Base-by-base conservation (phyloP, 2,113 vertebrate species). In the Melanocharis versteri region DNA sequence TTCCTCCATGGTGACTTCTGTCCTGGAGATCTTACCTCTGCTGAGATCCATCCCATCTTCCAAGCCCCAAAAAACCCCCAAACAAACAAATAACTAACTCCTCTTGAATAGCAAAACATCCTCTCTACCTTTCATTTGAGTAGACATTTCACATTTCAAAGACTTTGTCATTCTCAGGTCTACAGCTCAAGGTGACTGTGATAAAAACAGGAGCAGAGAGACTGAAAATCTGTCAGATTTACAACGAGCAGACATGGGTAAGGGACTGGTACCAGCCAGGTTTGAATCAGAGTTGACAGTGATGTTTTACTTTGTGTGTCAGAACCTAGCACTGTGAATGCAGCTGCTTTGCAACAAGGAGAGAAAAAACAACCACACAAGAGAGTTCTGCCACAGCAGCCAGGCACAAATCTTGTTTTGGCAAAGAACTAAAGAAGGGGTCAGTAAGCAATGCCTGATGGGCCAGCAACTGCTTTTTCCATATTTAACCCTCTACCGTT, bases 271-370 rank as follows among this genome's bases (percentile, higher is more conserved):
- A 33, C 6, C 69, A 57, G 65, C 15, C 9, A 42, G 2, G 3
- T 23, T 4, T 37, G 28, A 79, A 42, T 19, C 60, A 23, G 24
- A 47, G 28, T 3, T 0, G 1, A 20, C 10, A n/a, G 27, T 11
- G 23, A 64, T 0, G 0, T 31, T 71, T 44, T 16, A 71, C 7
- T 56, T 5, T 3, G 3, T 5, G 5, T 30, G 27, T 14, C 20
- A 61, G 76, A 57, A 78, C 70, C 47, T 26, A 60, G 35, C 6
- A 1, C 42, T 40, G 24, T n/a, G 15, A 64, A 7, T 3, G 20
- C 48, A 70, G 73, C 21, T 61, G 73, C 40, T 65, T 31, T 73
- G 21, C 69, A 69, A 54, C 8, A 45, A 44, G 39, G 9, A 56
- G 17, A 68, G 33, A 53, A 83, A 72, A 65, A 72, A 64, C 19